Base-by-base conservation (phyloP, 2,113 vertebrate species). In the Zosterops lateralis region DNA sequence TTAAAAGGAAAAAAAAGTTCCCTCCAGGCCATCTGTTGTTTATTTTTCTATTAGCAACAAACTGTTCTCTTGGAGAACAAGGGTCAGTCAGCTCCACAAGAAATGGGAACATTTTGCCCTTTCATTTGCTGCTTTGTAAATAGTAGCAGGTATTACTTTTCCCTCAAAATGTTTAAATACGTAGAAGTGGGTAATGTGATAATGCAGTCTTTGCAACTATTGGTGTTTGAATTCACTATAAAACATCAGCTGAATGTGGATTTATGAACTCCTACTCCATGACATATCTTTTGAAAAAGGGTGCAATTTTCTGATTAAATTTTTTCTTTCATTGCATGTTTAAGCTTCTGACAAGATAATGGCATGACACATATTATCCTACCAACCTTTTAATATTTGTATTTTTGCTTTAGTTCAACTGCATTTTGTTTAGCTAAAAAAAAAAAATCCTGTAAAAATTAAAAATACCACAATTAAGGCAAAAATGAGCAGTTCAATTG, bases 31-130 rank as follows among this genome's bases (percentile, higher is more conserved):
- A 96, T 95, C 95, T 95, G 96, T 95, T 97, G 91, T 95, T 97
- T 96, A 90, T 96, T 94, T 97, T 95, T 95, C 51, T 92, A 77
- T 97, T 96, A 95, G 67, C 84, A 85, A 67, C 81, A 94, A 96
- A 92, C 87, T 90, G 81, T 70, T 95, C 96, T 84, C 62, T 82
- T 95, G 45, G 58, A 96, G 84, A 91, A 45, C 51, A 87, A 89
- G 87, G 82, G 89, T 80, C 87, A 93, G 87, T 32, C 47, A 64
- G 54, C 87, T 95, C 73, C 78, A 38, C 51, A 74, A 83, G 74
- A 93, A 92, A 95, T 36, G 47, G 34, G 77, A 83, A 80, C 31
- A 45, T 83, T 92, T 51, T 92, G 87, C 56, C 81, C 78, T 91
- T 96, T 95, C 60, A 73, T 87, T 85, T 92, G 31, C 19, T 91